These are phyloP conservation scores for Alentia gelatinosa DNA, from an alignment of 2,888 invertebrate species.

Conservation along the genomic window DNA sequence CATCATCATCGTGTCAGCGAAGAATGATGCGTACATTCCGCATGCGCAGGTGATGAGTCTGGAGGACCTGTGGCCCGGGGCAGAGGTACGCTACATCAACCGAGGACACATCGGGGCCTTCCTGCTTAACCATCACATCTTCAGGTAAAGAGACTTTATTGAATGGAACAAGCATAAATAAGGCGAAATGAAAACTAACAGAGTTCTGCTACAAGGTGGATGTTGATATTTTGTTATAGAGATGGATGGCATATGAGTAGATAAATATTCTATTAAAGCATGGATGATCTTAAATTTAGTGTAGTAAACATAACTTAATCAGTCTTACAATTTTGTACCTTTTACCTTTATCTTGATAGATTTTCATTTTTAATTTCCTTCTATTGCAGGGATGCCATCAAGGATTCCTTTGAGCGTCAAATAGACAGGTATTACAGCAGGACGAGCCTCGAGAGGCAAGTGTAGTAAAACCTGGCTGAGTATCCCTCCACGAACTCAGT, in stretches of 20 bases:
- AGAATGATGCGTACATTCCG: constrained; percentile 91
- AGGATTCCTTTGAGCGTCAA: constrained; percentile 73
- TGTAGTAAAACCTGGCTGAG: too few species aligned
- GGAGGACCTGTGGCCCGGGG: constrained; percentile 95
- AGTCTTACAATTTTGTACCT: too few species aligned
- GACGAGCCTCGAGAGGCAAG: not conserved
- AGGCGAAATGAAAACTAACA: too few species aligned
- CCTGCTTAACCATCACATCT: constrained; percentile 91
- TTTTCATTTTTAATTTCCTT: constrained; percentile 2
- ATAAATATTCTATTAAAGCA: too few species aligned
- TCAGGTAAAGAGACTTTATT: too few species aligned
- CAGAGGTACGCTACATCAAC: constrained; percentile 92
- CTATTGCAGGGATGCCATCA: constrained; percentile 87
- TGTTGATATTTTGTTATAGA: too few species aligned
- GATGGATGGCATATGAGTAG: not conserved
- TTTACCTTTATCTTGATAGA: not conserved
- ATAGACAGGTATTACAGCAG: constrained; percentile 67
- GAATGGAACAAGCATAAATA: too few species aligned
- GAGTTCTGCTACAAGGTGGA: too few species aligned
- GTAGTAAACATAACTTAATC: too few species aligned
- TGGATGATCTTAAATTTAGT: too few species aligned
- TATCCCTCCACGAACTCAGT: too few species aligned
- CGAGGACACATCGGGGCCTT: constrained; percentile 88
- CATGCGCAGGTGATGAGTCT: constrained; percentile 90
- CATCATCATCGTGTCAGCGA: constrained; percentile 94